Evolutionary conservation across 2,888 invertebrate species (phyloP).

Genomic region (Drosophila subquinaria): DNA sequence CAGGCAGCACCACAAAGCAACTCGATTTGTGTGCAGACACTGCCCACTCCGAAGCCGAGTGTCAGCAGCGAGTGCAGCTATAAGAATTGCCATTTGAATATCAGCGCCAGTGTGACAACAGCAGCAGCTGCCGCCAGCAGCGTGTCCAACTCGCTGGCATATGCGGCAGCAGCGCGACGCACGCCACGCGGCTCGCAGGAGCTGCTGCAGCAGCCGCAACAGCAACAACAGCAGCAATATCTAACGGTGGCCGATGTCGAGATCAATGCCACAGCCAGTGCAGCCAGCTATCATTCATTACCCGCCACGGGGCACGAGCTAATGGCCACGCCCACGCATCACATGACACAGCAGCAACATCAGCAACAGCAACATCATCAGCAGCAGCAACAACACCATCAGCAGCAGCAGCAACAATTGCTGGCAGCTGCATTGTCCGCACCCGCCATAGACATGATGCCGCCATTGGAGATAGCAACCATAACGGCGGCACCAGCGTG

Average conservation of each 20-base stretch:
- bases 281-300: conserved; percentile 74
- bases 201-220: conserved; percentile 63
- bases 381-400: conserved; percentile 44
- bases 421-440: conserved; percentile 71
- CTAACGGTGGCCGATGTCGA: conserved; percentile 83
- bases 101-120: conserved; percentile 71
- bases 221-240: conserved; percentile 82
- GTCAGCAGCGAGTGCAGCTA: conserved; percentile 82
- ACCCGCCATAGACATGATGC: conserved; percentile 74
- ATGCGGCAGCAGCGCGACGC: conserved; percentile 54
- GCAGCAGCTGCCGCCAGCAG: conserved; percentile 52
- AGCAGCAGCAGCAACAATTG: conserved; percentile 56
- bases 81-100: conserved; percentile 84
- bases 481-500: conserved; percentile 52
- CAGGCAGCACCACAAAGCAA: conserved; percentile 50
- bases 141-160: conserved; percentile 51
- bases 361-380: conserved; percentile 49
- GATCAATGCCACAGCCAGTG: conserved; percentile 73
- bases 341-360: conserved; percentile 57
- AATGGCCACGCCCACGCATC: conserved; percentile 71
- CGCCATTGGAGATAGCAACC: conserved; percentile 75
- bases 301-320: conserved; percentile 60
- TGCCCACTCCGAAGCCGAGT: conserved; percentile 64
- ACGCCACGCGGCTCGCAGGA: conserved; percentile 75
- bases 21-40: conserved; percentile 68